These are phyloP conservation scores for Ariolimax columbianus DNA, from an alignment of 2,888 invertebrate genomes.

Conservation along the genomic window DNA sequence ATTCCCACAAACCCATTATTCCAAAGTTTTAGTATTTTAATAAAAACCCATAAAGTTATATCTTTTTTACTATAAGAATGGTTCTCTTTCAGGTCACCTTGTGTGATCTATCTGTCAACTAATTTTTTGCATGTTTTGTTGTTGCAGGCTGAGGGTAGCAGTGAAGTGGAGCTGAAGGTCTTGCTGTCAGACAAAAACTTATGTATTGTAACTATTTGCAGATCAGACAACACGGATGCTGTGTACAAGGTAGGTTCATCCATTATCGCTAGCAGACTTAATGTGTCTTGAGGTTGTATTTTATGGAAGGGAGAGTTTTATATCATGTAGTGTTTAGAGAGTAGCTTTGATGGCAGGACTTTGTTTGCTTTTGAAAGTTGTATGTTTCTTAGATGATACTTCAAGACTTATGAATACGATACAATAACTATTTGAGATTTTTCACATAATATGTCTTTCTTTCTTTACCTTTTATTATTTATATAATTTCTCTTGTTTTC, in stretches of 20 bases:
- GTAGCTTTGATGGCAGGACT: background rate
- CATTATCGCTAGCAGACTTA: background rate
- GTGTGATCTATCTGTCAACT: background rate
- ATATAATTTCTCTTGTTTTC: no score
- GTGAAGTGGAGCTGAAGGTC: conserved; percentile 84
- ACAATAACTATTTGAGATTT: no score
- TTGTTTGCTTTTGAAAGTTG: no score
- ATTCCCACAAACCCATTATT: no score
- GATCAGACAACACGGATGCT: conserved; percentile 92
- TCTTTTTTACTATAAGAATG: no score
- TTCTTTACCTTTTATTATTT: no score
- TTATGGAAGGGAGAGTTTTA: background rate
- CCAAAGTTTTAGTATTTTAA: no score
- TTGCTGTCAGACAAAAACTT: conserved; percentile 94
- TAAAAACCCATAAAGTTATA: no score
- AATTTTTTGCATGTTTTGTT: background rate
- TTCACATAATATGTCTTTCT: no score
- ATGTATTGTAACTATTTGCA: conserved; percentile 91
- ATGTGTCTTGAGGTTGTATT: background rate
- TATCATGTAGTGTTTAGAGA: background rate
- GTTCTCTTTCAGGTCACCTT: no score
- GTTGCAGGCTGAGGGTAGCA: conserved; percentile 60
- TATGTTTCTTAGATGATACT: no score
- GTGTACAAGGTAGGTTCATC: conserved; percentile 84
- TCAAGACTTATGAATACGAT: no score